Base-by-base conservation (phyloP, 2,113 vertebrate species). In the Pollimyrus isidori region DNA sequence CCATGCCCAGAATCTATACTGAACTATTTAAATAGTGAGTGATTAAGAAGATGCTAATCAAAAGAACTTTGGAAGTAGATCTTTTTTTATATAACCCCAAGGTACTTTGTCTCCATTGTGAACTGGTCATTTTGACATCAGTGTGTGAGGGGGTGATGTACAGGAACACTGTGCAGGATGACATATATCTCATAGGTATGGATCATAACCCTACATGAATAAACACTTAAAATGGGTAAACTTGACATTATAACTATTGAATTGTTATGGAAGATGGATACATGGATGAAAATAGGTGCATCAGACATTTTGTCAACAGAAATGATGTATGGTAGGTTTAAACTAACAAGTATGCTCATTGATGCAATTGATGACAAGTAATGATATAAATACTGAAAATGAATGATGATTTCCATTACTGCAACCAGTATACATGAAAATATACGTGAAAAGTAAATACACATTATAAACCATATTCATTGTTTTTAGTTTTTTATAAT, bases 11-110 rank as follows among this genome's bases (percentile, higher is more conserved):
- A 84, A 46, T 48, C 46, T 23, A 84, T 23, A 48, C 21, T 84
- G 82, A 84, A 84, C n/a, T n/a, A 84, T 48, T 84, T 48, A 84
- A 48, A 84, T 48, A n/a, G 23, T 84, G 82, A n/a, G 23, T 84
- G 17, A 48, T 46, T 48, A 23, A 23, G 82, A 84, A 46, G 45
- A 39, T 82, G 42, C 35, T 84, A 23, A n/a, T 48, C 45, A 45
- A 48, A 84, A 84, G 82, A 48, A 48, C 45, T n/a, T 48, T 45
- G 3, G 19, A 21, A n/a, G 23, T 45, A 45, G 23, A 84, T 48
- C 42, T 23, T 48, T 19, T 35, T 80, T 13, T 46, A 84, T 23
- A 84, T 10, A 84, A 45, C 15, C 19, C 9, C 10, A 69, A 26
- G 0, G 46, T 17, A 23, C 82, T 84, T 39, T 84, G 19, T 46